A percentile compares a stretch with the other conserved stretches of the same genome.
phyloP scores from a whole-genome alignment of 2,888 invertebrate species.

The Pimpla rufipes region DNA sequence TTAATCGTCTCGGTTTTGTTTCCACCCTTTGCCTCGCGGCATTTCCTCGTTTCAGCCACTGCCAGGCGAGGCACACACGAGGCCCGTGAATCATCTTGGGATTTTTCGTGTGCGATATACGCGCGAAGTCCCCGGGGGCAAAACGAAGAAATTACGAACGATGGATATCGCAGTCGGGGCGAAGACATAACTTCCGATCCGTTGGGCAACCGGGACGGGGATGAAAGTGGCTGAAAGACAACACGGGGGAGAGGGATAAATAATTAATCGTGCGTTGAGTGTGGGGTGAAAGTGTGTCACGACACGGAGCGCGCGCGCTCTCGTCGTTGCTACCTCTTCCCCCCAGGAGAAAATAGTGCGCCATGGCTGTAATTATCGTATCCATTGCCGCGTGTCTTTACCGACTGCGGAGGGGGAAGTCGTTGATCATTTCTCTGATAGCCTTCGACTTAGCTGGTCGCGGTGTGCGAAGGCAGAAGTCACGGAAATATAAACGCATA shows the following conservation, averaged over 20 bases:
- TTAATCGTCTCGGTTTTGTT: slow-evolving; percentile 27
- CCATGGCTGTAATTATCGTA: slow-evolving; percentile 50
- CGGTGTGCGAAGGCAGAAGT: not conserved
- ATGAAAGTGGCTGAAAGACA: slow-evolving; percentile 3
- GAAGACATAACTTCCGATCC: slow-evolving; percentile 42
- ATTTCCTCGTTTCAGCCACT: slow-evolving; percentile 32
- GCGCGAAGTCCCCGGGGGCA: not conserved
- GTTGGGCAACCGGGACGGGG: slow-evolving; percentile 36
- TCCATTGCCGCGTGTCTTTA: slow-evolving; percentile 28
- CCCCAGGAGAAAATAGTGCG: slow-evolving; percentile 1
- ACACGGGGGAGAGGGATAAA: slow-evolving; percentile 71
- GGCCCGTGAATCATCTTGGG: slow-evolving; percentile 38
- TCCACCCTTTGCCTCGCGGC: not conserved
- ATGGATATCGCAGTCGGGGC: slow-evolving; percentile 38
- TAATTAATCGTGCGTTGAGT: slow-evolving; percentile 82
- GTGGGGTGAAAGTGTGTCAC: slow-evolving; percentile 70
- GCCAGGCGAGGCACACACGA: not conserved
- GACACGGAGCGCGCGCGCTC: slow-evolving; percentile 15
- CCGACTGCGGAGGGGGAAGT: not conserved
- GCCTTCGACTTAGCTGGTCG: not conserved
- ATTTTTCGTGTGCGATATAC: not conserved
- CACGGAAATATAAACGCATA: slow-evolving; percentile 6
- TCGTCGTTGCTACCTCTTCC: not conserved
- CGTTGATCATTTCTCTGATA: slow-evolving; percentile 27
- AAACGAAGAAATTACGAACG: slow-evolving; percentile 43